Conservation (phyloP, 2,797 vertebrate genomes). For the Anas acuta region DNA sequence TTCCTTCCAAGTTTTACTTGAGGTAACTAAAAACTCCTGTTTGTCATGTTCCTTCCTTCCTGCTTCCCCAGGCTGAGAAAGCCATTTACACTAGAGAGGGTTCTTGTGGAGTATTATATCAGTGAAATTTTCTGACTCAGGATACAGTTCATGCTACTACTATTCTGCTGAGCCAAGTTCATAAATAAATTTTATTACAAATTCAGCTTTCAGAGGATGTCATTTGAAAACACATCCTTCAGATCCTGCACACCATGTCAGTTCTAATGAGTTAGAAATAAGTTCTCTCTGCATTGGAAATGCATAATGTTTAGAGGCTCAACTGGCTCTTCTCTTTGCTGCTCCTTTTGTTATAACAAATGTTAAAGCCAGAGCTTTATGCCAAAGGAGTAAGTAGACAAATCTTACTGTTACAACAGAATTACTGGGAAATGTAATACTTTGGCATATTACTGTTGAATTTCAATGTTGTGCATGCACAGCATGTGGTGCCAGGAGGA, state of each 20-base stretch:
- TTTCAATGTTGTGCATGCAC: background rate
- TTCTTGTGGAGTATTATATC: background rate
- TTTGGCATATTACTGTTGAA: background rate
- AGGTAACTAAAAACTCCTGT: accelerated
- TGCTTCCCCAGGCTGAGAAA: background rate
- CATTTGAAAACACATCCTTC: slow-evolving; percentile 12
- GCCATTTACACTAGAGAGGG: background rate
- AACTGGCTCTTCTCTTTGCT: background rate
- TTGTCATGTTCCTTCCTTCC: background rate
- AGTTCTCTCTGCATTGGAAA: background rate
- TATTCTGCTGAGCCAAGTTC: background rate
- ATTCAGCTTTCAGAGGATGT: background rate
- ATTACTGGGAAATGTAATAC: background rate
- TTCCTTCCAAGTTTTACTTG: background rate
- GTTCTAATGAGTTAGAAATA: slow-evolving; percentile 18
- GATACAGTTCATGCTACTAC: background rate
- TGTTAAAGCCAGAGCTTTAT: background rate
- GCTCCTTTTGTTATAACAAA: background rate
- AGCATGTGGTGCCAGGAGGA: background rate
- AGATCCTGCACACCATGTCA: background rate
- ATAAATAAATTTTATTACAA: slow-evolving; percentile 27
- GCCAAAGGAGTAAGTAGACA: background rate
- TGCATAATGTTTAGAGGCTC: background rate
- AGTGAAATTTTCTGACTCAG: slow-evolving; percentile 10
- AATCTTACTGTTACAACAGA: background rate